Base-by-base conservation (phyloP, 2,113 vertebrate genomes). In the Barnardius zonarius region DNA sequence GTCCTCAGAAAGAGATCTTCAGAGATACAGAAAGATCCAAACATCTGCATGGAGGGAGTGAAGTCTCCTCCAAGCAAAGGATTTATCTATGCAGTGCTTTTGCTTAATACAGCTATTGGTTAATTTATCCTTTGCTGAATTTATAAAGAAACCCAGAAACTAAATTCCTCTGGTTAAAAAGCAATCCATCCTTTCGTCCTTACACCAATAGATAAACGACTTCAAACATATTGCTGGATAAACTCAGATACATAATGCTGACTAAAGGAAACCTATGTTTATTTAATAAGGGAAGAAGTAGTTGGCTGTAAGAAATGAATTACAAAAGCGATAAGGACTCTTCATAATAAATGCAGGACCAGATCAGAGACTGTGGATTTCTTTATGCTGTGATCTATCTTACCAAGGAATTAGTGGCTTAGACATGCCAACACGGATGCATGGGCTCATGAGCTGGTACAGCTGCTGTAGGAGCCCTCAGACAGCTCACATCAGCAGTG, bases 361-460 rank as follows among this genome's bases (percentile, higher is more conserved):
- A 67, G 7, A 76, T 46, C 31, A 80, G 31, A 37, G 35, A 59
- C 44, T 46, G 35, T 14, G 19, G 30, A 17, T 66, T 79, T 91
- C n/a, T 31, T 51, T 20, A 48, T 70, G 37, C 35, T 74, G 23
- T 69, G 74, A 87, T 22, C n/a, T 73, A 8, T 43, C 43, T 88
- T 33, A 73, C 31, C 49, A 69, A 69, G 48, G 59, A 49, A 76
- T 68, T 62, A 30, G 2, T 48, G 22, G 30, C 48, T 92, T 73
- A 88, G 73, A 52, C 0, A 2, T 72, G 68, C 63, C 51, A 72
- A 55, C 14, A 55, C 11, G 20, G 69, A 20, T 52, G 15, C 33
- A 30, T 0, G 0, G 27, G 35, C 24, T 57, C 2, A 0, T 25
- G 39, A 0, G 0, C 15, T 15, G 49, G 8, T 39, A 11, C 66